Evolutionary conservation across 1,140 invertebrate genomes (phyloP).

Genomic region (Drosophila nebulosa): DNA sequence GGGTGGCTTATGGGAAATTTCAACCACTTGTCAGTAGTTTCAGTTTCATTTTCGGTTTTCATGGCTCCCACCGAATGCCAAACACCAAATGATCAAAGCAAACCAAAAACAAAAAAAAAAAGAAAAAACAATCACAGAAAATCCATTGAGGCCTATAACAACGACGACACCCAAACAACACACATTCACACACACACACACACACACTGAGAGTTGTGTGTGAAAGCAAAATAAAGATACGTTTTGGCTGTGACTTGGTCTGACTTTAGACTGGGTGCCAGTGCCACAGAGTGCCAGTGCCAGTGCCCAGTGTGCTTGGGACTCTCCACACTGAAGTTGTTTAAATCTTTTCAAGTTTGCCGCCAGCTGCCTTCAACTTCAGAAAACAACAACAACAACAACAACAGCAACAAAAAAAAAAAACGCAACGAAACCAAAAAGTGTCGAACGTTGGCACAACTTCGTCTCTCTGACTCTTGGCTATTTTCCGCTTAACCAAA

Average conservation of each 20-base stretch:
- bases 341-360: constrained; percentile 68
- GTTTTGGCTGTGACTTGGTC: constrained; percentile 65
- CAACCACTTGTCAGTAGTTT: constrained; percentile 54
- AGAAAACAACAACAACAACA: constrained; percentile 32
- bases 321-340: constrained; percentile 53
- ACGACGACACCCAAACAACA: constrained; percentile 44
- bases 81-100: constrained; percentile 67
- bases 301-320: constrained; percentile 1
- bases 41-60: constrained; percentile 7
- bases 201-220: constrained; percentile 49
- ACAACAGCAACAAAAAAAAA: not conserved
- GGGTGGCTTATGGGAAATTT: constrained; percentile 54
- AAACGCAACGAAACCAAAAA: constrained; percentile 47
- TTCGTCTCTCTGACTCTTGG: constrained; percentile 67
- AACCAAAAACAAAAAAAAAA: constrained; percentile 10
- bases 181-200: constrained; percentile 25
- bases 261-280: constrained; percentile 43
- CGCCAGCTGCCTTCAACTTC: constrained; percentile 67
- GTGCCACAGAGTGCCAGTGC: not conserved
- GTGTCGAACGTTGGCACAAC: constrained; percentile 64
- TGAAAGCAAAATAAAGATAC: constrained; percentile 75
- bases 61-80: constrained; percentile 52
- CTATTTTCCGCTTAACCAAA: constrained; percentile 77
- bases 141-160: constrained; percentile 76
- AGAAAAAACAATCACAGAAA: constrained; percentile 60